Percentiles rank a stretch among this genome's conserved stretches.
phyloP scores from a whole-genome alignment of 1,140 invertebrate genomes.

The Brachystomella parvula region DNA sequence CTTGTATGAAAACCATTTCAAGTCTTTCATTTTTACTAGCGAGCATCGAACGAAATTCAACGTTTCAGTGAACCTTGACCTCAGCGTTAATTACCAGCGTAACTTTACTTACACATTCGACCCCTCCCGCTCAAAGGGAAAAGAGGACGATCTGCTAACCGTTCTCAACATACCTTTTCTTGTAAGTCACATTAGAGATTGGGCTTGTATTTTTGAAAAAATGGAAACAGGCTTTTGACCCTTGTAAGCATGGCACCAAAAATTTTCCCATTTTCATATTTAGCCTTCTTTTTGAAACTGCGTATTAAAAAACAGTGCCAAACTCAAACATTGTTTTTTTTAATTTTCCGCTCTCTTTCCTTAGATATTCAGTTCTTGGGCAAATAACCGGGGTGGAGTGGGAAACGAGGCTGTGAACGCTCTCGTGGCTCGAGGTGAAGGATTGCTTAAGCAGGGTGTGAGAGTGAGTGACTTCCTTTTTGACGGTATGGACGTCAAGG shows the following conservation, averaged over 20 bases:
- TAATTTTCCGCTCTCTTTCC: too few relatives aligned
- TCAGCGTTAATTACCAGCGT: slow-evolving; percentile 20
- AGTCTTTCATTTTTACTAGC: slow-evolving; percentile 10
- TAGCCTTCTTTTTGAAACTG: too few relatives aligned
- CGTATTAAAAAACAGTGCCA: too few relatives aligned
- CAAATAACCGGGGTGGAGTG: not conserved
- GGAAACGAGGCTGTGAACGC: slow-evolving; percentile 8
- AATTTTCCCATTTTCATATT: too few relatives aligned
- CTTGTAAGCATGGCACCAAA: too few relatives aligned
- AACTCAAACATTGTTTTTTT: too few relatives aligned
- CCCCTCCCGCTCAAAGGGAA: slow-evolving; percentile 12
- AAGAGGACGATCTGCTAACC: slow-evolving; percentile 17
- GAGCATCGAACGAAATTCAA: slow-evolving; percentile 29
- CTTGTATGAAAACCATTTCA: not conserved
- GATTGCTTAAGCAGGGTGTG: slow-evolving; percentile 3
- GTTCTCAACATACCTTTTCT: slow-evolving; percentile 19
- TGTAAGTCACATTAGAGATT: slow-evolving; percentile 2
- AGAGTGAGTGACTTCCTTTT: slow-evolving; percentile 21
- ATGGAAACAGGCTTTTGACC: too few relatives aligned
- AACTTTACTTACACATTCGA: slow-evolving; percentile 27
- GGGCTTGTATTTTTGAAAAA: not conserved
- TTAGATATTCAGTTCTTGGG: slow-evolving; percentile 3
- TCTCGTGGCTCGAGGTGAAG: slow-evolving; percentile 9
- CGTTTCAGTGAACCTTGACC: slow-evolving; percentile 24
- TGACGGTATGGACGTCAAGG: slow-evolving; percentile 19